Base-by-base conservation (phyloP, 2,113 vertebrate genomes). In the Syngnathus floridae region DNA sequence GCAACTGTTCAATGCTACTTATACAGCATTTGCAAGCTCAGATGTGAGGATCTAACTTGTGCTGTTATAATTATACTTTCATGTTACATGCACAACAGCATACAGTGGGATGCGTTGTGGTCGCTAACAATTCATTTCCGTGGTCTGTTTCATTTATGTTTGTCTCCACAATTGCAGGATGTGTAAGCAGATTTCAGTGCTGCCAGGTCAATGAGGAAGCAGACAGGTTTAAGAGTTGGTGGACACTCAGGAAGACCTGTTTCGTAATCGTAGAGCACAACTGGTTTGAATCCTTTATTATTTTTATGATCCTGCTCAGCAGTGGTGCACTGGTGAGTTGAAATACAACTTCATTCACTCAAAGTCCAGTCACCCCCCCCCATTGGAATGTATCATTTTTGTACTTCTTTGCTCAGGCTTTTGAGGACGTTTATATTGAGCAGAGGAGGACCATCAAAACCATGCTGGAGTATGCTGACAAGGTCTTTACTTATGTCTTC, bases 241-340 rank as follows among this genome's bases (percentile, higher is more conserved):
- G 95, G 95, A 95, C 91, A 36, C 87, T 99, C 55, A 92, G 97
- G 72, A 98, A 95, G 91, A 98, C 96, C 51, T 99, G 97, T 86
- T 98, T 96, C 52, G 91, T 93, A 78, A 98, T 99, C 54, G 97
- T 98, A 73, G 97, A 99, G 81, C 96, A 99, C 88, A 99, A 97
- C 90, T 99, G 96, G 96, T 99, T 99, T 74, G 97, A 99, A 80
- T 94, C 95, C 74, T 98, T 98, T 90, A 99, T 99, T 86, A 97
- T 99, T 83, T 97, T 99, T 88, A 99, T 99, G 96, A 99, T 99
- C 88, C 94, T 99, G 46, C 93, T 99, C 73, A 99, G 97, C 92
- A 99, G 97, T 5, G 95, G 95, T 21, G 97, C 97, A 2, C 89
- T 99, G 93, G 97, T 98, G 83, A 90, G 93, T 85, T 1, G 52